Percentiles rank a stretch among this genome's conserved stretches.
phyloP scores from a whole-genome alignment of 2,113 vertebrate genomes.

The Syngnathus floridae region DNA sequence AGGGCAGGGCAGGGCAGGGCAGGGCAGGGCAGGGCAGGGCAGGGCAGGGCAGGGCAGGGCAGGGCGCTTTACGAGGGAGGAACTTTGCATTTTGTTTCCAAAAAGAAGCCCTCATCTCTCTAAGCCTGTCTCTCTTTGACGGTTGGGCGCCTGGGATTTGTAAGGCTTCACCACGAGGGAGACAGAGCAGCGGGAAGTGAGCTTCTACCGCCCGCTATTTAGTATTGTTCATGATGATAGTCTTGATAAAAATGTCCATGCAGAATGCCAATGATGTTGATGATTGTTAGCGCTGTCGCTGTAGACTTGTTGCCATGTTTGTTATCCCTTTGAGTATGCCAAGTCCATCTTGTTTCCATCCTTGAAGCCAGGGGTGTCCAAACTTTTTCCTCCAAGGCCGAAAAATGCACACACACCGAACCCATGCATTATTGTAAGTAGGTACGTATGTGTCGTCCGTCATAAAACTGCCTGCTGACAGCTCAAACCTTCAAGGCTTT shows the following conservation, averaged over 20 bases:
- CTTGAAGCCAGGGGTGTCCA: neutral
- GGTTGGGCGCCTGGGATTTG: neutral
- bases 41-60: too few species aligned
- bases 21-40: too few species aligned
- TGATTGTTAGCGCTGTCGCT: slow-evolving; percentile 58
- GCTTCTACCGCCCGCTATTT: slow-evolving; percentile 61
- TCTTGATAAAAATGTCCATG: slow-evolving; percentile 63
- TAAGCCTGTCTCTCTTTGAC: slow-evolving; percentile 30
- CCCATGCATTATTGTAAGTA: too few species aligned
- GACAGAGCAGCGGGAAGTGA: slow-evolving; percentile 39
- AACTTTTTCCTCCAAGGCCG: neutral
- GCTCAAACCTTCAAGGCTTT: too few species aligned
- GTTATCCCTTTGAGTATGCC: slow-evolving; percentile 55
- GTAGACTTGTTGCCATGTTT: slow-evolving; percentile 67
- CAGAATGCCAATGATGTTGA: slow-evolving; percentile 58
- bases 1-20: too few species aligned
- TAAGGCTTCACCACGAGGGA: slow-evolving; percentile 11
- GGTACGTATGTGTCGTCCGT: too few species aligned
- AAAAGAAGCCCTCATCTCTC: slow-evolving; percentile 64
- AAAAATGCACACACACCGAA: neutral
- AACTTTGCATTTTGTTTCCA: slow-evolving; percentile 57
- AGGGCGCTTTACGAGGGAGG: slow-evolving; percentile 40
- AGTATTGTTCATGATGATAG: slow-evolving; percentile 65
- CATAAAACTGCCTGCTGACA: too few species aligned
- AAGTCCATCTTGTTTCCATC: slow-evolving; percentile 64